Percentiles rank a stretch among this genome's conserved stretches.
Evolutionary conservation across 2,113 vertebrate genomes (phyloP).

Genomic region (Haemorhous mexicanus): DNA sequence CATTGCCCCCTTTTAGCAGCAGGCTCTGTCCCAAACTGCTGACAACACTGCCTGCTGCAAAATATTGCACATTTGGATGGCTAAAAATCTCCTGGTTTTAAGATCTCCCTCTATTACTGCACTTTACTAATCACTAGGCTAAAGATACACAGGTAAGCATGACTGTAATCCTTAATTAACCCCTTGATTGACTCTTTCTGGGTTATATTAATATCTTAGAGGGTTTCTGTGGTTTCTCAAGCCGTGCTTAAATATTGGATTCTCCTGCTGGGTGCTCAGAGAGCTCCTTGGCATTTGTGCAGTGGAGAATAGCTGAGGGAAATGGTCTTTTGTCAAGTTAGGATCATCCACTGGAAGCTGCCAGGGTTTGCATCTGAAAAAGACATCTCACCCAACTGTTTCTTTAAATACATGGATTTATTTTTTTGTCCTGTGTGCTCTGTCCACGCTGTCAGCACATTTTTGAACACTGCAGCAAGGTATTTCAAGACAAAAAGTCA

Average conservation of each 20-base stretch:
- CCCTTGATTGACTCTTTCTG: not conserved
- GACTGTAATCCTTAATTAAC: not conserved
- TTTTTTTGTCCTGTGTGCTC: not conserved
- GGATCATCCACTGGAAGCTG: not conserved
- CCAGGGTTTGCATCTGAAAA: not conserved
- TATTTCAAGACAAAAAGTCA: not conserved
- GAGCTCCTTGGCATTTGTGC: not conserved
- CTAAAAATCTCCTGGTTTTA: not conserved
- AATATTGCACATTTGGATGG: not conserved
- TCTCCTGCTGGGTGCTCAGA: not conserved
- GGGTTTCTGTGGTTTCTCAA: not conserved
- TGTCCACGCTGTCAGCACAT: not conserved
- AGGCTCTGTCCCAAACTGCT: not conserved
- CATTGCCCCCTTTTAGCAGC: not conserved
- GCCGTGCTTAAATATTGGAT: not conserved
- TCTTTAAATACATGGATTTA: not conserved
- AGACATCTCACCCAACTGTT: not conserved
- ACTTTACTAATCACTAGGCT: not conserved
- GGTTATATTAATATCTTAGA: not conserved
- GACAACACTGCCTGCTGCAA: not conserved
- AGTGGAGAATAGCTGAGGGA: not conserved
- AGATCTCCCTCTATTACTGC: not conserved
- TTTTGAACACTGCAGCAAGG: not conserved
- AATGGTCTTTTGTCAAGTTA: not conserved
- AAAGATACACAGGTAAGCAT: not conserved